These are phyloP conservation scores for Heteronetta atricapilla DNA, from an alignment of 2,113 vertebrate genomes.

Conservation along the genomic window DNA sequence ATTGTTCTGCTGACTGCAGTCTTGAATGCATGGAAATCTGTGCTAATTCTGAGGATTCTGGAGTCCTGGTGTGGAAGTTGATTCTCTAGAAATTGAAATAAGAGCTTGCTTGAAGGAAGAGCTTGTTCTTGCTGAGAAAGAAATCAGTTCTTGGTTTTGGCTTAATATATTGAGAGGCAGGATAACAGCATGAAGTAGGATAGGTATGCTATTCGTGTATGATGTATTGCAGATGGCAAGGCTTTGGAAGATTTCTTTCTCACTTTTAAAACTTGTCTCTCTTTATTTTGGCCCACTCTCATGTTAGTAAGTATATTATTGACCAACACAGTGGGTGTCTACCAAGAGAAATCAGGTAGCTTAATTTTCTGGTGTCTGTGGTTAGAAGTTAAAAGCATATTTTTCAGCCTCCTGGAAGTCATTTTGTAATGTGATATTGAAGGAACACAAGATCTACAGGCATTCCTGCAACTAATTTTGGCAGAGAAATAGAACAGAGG, in stretches of 20 bases:
- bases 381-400: not conserved
- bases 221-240: not conserved
- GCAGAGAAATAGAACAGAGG: not conserved
- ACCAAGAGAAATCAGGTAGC: not conserved
- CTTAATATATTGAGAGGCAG: not conserved
- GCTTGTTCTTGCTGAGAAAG: constrained; percentile 1
- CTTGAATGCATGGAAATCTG: not conserved
- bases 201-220: not conserved
- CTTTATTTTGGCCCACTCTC: not conserved
- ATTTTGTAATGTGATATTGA: not conserved
- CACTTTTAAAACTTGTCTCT: not conserved
- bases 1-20: not conserved
- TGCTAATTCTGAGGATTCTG: not conserved
- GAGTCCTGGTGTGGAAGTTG: not conserved
- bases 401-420: not conserved
- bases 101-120: constrained; percentile 21
- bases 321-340: not conserved
- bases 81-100: constrained; percentile 49
- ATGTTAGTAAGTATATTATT: not conserved
- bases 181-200: not conserved
- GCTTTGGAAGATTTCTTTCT: not conserved
- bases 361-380: not conserved
- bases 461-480: not conserved
- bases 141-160: not conserved
- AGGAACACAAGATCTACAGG: constrained; percentile 25